Base-by-base conservation (phyloP, 2,888 invertebrate species). In the Sipunculus nudus region DNA sequence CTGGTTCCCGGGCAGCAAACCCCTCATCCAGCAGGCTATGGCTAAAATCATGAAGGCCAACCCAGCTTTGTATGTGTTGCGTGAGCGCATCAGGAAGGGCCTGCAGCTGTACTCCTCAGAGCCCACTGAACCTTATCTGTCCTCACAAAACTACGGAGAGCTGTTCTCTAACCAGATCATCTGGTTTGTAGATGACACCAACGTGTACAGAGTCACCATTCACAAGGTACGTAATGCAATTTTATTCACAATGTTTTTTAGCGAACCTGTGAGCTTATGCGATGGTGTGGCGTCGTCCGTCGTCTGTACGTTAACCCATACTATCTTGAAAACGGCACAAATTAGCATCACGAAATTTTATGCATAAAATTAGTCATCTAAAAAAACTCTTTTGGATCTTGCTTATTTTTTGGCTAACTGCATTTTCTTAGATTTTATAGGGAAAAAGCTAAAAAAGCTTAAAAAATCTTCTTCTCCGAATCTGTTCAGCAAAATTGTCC, bases 31-130 rank as follows among this genome's bases (percentile, higher is more conserved):
- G 79, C 96, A 97, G 84, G 97, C 99, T 0, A 98, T 99, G 99
- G 98, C 98, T 0, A 99, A 99, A 86, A 98, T 99, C 73, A 99
- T 99, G 96, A 99, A 99, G 84, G 98, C 99, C 0, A 99, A 99
- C 86, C 99, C 99, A 0, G 99, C 99, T 0, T 85, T 99, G 67
- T 99, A 99, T 84, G 99, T 99, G 71, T 84, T 99, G 61, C 88
- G 99, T 29, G 99, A 99, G 84, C 91, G 99, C 75, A 98, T 99
- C 65, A 89, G 99, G n/a, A 99, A 99, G 84, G 99, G 98, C 2
- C 85, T 99, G 61, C 98, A 99, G 78, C 87, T 99, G 49, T 99
- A 99, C 85, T 96, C 96, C 0, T 97, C 97, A 0, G 99, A 99
- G 83, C 99, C 99, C 0, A 99, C 99, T 2, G 99, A 99, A 84